phyloP scores from a whole-genome alignment of 2,113 vertebrate species.

The Pollimyrus isidori region DNA sequence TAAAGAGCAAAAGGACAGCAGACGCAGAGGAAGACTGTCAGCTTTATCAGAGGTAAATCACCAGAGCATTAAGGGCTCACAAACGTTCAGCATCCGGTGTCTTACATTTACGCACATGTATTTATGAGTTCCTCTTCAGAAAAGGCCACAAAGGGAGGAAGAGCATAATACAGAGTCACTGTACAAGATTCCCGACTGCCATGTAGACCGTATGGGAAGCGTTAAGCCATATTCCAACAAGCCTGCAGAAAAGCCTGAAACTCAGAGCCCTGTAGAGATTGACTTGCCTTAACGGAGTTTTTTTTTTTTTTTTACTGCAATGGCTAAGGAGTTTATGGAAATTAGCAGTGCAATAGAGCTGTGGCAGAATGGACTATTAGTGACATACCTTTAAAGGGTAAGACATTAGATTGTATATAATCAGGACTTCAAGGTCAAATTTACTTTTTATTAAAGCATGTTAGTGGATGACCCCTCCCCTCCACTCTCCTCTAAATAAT shows the following conservation, averaged over 20 bases:
- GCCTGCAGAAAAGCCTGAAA: not conserved
- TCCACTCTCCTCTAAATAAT: not conserved
- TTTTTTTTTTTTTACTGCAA: not conserved
- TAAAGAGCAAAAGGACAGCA: not conserved
- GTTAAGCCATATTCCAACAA: not conserved
- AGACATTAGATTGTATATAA: not conserved
- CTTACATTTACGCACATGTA: not conserved
- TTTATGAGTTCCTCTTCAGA: not conserved
- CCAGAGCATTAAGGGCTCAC: not conserved
- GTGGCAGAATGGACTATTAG: not conserved
- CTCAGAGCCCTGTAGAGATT: not conserved
- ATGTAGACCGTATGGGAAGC: not conserved
- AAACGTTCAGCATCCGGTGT: not conserved
- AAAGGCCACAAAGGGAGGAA: not conserved
- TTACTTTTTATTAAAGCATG: not conserved
- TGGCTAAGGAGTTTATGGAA: not conserved
- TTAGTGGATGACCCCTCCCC: not conserved
- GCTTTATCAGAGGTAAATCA: not conserved
- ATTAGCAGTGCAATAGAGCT: not conserved
- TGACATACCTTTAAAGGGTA: not conserved
- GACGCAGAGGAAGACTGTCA: not conserved
- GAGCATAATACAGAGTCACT: not conserved
- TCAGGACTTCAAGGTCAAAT: not conserved
- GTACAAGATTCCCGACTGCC: not conserved
- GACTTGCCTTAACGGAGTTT: not conserved